Evolutionary conservation across 2,113 vertebrate genomes (phyloP).

Genomic region (Tupaia tana): DNA sequence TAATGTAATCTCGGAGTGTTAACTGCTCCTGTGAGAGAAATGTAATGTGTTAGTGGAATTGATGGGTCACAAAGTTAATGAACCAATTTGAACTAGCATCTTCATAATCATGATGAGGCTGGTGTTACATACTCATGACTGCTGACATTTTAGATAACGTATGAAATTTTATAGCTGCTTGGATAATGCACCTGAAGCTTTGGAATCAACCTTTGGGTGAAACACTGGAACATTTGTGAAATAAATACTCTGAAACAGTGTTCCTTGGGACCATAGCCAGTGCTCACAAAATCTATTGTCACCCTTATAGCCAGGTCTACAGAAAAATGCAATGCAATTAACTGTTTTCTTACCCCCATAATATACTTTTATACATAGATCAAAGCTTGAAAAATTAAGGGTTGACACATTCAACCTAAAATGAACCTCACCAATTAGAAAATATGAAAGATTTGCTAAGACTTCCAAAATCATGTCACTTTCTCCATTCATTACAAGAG

Average conservation of each 20-base stretch:
- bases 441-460: background rate
- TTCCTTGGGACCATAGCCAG: background rate
- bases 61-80: background rate
- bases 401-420: background rate
- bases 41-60: background rate
- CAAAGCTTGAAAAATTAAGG: background rate
- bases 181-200: background rate
- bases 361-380: background rate
- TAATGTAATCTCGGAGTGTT: constrained; percentile 13
- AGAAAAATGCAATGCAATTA: background rate
- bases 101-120: background rate
- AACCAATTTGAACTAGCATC: background rate
- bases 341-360: background rate
- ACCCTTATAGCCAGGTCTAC: background rate
- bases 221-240: background rate
- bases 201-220: background rate
- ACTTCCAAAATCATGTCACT: background rate
- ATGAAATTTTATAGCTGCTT: background rate
- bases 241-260: background rate
- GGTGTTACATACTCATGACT: background rate
- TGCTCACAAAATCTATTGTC: background rate
- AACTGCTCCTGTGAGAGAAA: background rate
- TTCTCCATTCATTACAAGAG: background rate
- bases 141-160: background rate
- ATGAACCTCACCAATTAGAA: background rate